These are phyloP conservation scores for Calidris pygmaea DNA, from an alignment of 2,113 vertebrate genomes.

Conservation along the genomic window DNA sequence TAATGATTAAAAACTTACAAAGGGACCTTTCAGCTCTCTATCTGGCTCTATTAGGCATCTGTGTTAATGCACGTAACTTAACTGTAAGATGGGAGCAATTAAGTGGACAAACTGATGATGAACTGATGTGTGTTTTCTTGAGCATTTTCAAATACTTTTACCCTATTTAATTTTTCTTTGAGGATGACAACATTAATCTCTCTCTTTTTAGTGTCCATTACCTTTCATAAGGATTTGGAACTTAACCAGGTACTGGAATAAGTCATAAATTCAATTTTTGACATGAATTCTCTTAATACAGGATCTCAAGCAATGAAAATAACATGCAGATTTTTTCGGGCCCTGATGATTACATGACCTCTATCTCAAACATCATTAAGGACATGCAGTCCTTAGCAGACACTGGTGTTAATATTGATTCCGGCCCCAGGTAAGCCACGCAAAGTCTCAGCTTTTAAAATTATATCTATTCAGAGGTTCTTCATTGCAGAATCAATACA, in stretches of 20 bases:
- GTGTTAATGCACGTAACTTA: neutral
- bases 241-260: neutral
- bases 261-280: neutral
- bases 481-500: neutral
- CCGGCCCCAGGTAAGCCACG: neutral
- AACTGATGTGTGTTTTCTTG: neutral
- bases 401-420: neutral
- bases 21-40: neutral
- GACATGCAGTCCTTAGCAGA: neutral
- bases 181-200: neutral
- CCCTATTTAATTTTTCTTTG: neutral
- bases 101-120: neutral
- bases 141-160: neutral
- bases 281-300: neutral
- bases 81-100: neutral
- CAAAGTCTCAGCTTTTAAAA: neutral
- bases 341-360: neutral
- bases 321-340: neutral
- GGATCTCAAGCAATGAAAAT: neutral
- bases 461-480: neutral
- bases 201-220: neutral
- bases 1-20: neutral
- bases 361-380: neutral
- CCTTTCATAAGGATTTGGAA: neutral
- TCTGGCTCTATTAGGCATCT: neutral